These are phyloP conservation scores for Bolborhynchus lineola DNA, from an alignment of 2,113 vertebrate genomes.

Conservation along the genomic window DNA sequence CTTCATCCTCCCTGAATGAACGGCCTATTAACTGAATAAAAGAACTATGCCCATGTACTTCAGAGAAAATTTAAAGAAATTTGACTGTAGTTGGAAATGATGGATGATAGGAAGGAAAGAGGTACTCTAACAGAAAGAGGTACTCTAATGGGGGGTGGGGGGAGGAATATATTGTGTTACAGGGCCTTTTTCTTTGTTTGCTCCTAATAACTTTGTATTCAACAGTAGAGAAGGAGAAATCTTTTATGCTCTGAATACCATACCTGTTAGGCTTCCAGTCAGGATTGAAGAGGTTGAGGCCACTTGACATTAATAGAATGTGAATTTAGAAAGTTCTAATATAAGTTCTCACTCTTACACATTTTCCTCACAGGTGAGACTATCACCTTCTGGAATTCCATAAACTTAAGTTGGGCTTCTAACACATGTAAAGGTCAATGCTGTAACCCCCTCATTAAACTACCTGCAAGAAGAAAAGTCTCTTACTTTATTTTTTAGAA, in stretches of 20 bases:
- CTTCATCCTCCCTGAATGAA: not conserved
- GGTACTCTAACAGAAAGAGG: not conserved
- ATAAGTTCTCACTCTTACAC: not conserved
- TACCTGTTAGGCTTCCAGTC: not conserved
- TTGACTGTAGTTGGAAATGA: not conserved
- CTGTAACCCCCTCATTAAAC: not conserved
- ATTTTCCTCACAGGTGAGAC: not conserved
- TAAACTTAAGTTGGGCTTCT: not conserved
- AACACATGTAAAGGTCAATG: not conserved
- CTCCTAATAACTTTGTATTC: not conserved
- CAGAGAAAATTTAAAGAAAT: not conserved
- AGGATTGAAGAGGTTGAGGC: not conserved
- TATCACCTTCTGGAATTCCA: not conserved
- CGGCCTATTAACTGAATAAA: not conserved
- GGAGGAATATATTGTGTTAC: not conserved
- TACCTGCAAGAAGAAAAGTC: not conserved
- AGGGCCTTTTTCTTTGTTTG: not conserved
- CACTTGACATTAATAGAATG: not conserved
- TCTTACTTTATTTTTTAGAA: not conserved
- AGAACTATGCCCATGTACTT: not conserved
- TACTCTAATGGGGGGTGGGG: not conserved
- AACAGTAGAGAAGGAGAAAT: not conserved
- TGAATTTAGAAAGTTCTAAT: not conserved
- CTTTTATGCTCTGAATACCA: not conserved
- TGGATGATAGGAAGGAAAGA: not conserved